Evolutionary conservation across 2,113 vertebrate genomes (phyloP).

Genomic region (Camelus bactrianus): DNA sequence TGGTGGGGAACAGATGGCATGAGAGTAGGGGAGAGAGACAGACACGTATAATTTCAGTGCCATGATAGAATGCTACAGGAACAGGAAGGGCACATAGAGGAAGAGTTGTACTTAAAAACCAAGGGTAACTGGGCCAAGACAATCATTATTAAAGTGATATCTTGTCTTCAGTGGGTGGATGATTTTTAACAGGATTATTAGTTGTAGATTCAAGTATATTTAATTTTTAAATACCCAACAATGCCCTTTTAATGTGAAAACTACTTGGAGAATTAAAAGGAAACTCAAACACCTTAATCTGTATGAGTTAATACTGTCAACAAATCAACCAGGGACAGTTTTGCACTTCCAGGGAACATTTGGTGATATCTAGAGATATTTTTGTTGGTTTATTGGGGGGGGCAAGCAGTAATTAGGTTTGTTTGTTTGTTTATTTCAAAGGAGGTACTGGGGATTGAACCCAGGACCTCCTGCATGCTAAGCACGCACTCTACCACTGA

Average conservation of each 20-base stretch:
- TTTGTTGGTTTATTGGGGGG: no score
- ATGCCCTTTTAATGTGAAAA: conserved; percentile 24
- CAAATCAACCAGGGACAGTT: not conserved
- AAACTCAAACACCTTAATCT: not conserved
- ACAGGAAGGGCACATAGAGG: not conserved
- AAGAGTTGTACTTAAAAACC: not conserved
- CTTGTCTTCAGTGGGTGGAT: not conserved
- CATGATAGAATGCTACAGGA: not conserved
- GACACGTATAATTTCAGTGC: not conserved
- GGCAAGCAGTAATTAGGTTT: no score
- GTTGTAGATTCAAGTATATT: not conserved
- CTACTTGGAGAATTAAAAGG: conserved; percentile 40
- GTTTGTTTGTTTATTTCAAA: no score
- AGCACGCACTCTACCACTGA: no score
- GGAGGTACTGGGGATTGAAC: no score
- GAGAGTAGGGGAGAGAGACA: not conserved
- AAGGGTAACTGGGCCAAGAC: not conserved
- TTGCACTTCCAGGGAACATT: not conserved
- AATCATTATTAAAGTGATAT: not conserved
- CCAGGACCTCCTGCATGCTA: no score
- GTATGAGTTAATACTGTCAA: not conserved
- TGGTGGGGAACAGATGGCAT: not conserved
- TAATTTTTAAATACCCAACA: not conserved
- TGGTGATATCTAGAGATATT: not conserved
- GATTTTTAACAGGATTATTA: not conserved